Base-by-base conservation (phyloP, 1,140 invertebrate genomes). In the Rhagoletis zephyria region DNA sequence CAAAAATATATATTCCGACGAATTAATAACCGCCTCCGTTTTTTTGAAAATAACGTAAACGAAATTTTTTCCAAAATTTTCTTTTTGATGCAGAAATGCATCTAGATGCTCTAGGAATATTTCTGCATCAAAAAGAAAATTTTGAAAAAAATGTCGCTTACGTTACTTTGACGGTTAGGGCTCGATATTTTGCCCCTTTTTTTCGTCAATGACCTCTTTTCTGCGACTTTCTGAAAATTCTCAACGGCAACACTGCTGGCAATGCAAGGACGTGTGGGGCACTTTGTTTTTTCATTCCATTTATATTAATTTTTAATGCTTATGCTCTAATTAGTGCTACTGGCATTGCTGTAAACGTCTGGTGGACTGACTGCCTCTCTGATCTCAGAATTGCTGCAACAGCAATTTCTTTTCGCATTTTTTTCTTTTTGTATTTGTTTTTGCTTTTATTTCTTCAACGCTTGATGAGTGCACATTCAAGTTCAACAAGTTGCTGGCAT, bases 381-480 rank as follows among this genome's bases (percentile, higher is more conserved):
- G 7, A 63, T n/a, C 48, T 59, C 74, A 81, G 74, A 51, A 56
- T 59, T 81, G 74, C 48, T 81, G 74, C 51, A 12, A 48, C 7
- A 81, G 74, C 42, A 48, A 56, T 81, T 81, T 6, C 74, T 56
- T 81, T 3, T 9, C 9, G 48, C 70, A 16, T 81, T 81, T 81
- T 81, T 65, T 74, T 45, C 4, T 6, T 1, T 42, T 16, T 48
- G 3, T 74, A 16, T 3, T 9, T 65, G 4, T 48, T 74, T 1
- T 74, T 45, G 10, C 16, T 74, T 45, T 16, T 16, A 42, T 48
- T 45, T 40, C 40, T 74, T 45, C 40, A 4, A 14, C 42, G 74
- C 74, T 81, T 59, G 74, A 59, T 81, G 74, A 81, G 74, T 56
- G 74, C 74, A 81, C n/a, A 81, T 81, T 81, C 74, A 81, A 81